These are phyloP conservation scores for Andrena marginata DNA, from an alignment of 2,888 invertebrate species.

Conservation along the genomic window DNA sequence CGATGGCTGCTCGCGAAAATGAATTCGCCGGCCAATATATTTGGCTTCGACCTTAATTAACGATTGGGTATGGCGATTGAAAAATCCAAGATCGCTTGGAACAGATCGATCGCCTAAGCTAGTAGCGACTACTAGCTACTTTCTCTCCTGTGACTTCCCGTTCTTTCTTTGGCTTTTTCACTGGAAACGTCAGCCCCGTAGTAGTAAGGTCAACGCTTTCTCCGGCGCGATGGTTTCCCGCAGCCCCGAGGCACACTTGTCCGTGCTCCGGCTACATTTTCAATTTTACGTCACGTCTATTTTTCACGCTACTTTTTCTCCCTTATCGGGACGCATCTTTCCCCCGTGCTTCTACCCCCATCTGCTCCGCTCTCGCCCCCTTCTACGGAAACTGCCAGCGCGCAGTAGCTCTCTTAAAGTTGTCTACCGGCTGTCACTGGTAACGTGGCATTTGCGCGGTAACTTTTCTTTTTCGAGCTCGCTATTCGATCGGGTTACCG, in stretches of 20 bases:
- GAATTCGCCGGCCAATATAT: too few species aligned
- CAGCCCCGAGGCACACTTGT: constrained; percentile 47
- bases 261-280: constrained; percentile 60
- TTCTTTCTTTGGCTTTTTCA: constrained; percentile 26
- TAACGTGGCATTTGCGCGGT: constrained; percentile 27
- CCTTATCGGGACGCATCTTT: constrained; percentile 12
- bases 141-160: constrained; percentile 9
- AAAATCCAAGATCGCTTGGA: constrained; percentile 68
- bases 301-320: constrained; percentile 50
- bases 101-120: constrained; percentile 54
- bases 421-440: constrained; percentile 15
- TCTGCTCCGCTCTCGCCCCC: neutral
- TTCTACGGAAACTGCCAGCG: neutral
- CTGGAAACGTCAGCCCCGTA: constrained; percentile 17
- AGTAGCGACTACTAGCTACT: constrained; percentile 8
- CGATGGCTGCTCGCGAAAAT: too few species aligned
- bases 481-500: constrained; percentile 32
- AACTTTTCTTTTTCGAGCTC: constrained; percentile 16
- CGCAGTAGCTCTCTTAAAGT: neutral
- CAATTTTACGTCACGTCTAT: constrained; percentile 68
- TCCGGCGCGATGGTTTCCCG: constrained; percentile 52
- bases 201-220: constrained; percentile 63
- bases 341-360: neutral
- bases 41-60: too few species aligned
- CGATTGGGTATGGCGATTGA: too few species aligned